Percentiles rank a stretch among this genome's conserved stretches.
phyloP scores from a whole-genome alignment of 2,888 invertebrate genomes.

The Chesias legatella region DNA sequence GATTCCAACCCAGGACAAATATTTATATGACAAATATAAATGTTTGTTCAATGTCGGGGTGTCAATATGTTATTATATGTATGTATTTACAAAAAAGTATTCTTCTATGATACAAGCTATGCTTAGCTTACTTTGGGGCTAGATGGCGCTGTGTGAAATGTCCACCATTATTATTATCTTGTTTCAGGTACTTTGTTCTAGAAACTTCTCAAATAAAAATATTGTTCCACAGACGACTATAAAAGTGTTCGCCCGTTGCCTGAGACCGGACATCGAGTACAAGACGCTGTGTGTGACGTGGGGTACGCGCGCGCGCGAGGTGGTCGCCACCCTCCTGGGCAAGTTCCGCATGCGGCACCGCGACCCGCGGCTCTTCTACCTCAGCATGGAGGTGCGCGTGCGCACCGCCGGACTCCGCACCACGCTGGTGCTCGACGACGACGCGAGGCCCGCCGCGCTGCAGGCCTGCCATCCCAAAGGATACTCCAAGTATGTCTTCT shows the following conservation, averaged over 20 bases:
- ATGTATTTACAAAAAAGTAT: no score
- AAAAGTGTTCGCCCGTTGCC: conserved; percentile 93
- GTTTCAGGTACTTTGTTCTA: no score
- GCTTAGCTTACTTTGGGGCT: no score
- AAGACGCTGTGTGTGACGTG: conserved; percentile 95
- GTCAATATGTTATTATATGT: no score
- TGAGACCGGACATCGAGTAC: conserved; percentile 96
- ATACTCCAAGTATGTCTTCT: conserved; percentile 87
- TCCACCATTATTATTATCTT: no score
- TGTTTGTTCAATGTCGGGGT: no score
- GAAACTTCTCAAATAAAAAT: neutral
- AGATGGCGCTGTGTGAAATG: no score
- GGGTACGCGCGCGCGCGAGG: conserved; percentile 92
- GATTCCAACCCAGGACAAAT: no score
- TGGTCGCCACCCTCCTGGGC: conserved; percentile 90
- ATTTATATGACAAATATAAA: no score
- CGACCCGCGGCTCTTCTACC: conserved; percentile 94
- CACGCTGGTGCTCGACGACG: conserved; percentile 91
- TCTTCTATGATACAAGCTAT: no score
- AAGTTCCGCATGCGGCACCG: conserved; percentile 95
- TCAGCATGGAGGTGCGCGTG: conserved; percentile 96
- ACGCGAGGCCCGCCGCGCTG: conserved; percentile 92
- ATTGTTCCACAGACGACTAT: conserved; percentile 87
- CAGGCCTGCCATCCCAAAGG: conserved; percentile 97
- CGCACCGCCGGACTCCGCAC: conserved; percentile 91